These are phyloP conservation scores for Ochotona curzoniae DNA, from an alignment of 2,113 vertebrate species.

Conservation along the genomic window DNA sequence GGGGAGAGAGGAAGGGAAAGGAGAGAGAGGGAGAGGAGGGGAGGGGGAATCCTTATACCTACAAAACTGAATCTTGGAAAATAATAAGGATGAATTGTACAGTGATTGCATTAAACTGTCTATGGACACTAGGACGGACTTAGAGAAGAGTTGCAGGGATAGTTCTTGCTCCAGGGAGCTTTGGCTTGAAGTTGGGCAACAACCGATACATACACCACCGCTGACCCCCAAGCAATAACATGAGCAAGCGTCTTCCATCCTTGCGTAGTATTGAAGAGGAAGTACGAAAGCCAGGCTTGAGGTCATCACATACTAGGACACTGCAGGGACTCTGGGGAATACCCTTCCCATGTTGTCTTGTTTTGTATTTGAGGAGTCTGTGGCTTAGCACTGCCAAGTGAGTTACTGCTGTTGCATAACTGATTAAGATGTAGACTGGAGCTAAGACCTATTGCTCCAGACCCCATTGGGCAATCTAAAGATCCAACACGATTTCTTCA, in stretches of 20 bases:
- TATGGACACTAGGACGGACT: not conserved
- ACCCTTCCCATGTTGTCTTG: not conserved
- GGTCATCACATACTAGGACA: not conserved
- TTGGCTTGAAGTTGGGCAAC: not conserved
- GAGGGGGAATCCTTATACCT: too few relatives aligned
- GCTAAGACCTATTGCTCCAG: not conserved
- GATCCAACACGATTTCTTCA: not conserved
- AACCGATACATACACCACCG: not conserved
- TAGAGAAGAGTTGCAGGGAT: not conserved
- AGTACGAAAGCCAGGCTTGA: not conserved
- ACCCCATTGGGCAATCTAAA: not conserved
- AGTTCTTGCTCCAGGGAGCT: not conserved
- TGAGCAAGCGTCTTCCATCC: not conserved
- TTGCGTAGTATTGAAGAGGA: not conserved
- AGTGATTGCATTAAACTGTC: not conserved
- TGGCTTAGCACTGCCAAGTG: not conserved
- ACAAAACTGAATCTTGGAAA: too few relatives aligned
- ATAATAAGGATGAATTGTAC: too few relatives aligned
- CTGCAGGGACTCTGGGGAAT: not conserved
- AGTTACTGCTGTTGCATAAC: not conserved
- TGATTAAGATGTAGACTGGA: not conserved
- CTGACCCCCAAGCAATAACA: not conserved
- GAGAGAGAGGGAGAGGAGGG: too few relatives aligned
- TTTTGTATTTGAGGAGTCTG: not conserved
- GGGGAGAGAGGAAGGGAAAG: too few relatives aligned